Conservation (phyloP, 2,888 invertebrate species). For the Clostera curtula region DNA sequence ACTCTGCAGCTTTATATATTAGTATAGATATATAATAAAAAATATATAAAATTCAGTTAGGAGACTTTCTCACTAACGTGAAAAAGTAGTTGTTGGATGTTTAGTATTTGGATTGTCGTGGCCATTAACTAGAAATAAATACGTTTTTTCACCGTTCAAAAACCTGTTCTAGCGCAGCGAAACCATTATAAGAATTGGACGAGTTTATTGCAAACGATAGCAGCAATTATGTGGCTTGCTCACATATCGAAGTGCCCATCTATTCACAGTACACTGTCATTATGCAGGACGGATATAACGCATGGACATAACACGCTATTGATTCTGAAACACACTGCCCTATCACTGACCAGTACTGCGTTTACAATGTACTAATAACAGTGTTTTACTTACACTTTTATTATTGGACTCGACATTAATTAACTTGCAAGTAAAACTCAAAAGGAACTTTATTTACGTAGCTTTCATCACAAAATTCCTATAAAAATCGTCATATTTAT, state of each 20-base stretch:
- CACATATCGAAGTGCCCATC: slow-evolving; percentile 54
- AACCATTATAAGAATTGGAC: slow-evolving; percentile 33
- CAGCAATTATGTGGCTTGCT: slow-evolving; percentile 54
- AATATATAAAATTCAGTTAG: no score
- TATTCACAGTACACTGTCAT: slow-evolving; percentile 42
- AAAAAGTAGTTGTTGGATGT: no score
- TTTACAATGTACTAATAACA: slow-evolving; percentile 7
- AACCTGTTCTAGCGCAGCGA: slow-evolving; percentile 20
- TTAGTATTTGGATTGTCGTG: no score
- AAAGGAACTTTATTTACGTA: no score
- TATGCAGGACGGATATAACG: slow-evolving; percentile 53
- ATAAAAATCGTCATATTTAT: no score
- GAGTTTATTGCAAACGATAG: slow-evolving; percentile 67
- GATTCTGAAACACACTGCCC: slow-evolving; percentile 50
- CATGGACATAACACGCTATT: slow-evolving; percentile 45
- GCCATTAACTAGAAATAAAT: neutral
- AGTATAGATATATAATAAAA: no score
- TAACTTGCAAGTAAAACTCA: no score
- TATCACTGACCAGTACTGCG: slow-evolving; percentile 20
- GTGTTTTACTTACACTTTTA: neutral
- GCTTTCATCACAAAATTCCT: no score
- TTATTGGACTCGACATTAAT: neutral
- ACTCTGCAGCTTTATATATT: no score
- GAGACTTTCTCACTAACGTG: no score
- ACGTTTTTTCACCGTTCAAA: slow-evolving; percentile 2